These are phyloP conservation scores for Leucophora obtusa DNA, from an alignment of 2,888 invertebrate genomes.

Conservation along the genomic window DNA sequence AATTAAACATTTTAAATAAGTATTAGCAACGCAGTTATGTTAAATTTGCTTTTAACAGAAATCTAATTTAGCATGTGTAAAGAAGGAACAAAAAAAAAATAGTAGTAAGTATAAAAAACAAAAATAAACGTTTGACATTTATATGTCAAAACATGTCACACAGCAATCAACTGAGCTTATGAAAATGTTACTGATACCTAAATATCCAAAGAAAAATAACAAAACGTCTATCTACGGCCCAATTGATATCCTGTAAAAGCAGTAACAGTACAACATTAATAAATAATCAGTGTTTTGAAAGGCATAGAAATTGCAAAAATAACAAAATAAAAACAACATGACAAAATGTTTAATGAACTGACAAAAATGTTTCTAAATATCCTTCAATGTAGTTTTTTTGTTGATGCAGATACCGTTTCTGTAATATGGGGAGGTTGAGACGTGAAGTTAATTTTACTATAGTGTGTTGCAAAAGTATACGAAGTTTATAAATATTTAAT, in stretches of 20 bases:
- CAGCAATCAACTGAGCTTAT: constrained; percentile 42
- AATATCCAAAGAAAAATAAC: constrained; percentile 25
- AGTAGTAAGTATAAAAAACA: neutral
- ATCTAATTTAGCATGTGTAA: too few species aligned
- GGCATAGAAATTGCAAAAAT: constrained; percentile 16
- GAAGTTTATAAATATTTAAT: too few species aligned
- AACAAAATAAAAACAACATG: constrained; percentile 34
- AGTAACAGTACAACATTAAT: neutral
- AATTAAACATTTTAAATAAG: too few species aligned
- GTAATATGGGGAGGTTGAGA: constrained; percentile 1
- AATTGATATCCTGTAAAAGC: constrained; percentile 38
- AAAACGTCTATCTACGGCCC: constrained; percentile 22
- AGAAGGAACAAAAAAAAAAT: too few species aligned
- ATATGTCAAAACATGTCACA: constrained; percentile 52
- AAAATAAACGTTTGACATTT: constrained; percentile 44
- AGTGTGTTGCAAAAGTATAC: too few species aligned
- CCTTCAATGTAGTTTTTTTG: constrained; percentile 16
- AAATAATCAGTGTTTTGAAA: constrained; percentile 52
- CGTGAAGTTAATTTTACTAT: too few species aligned
- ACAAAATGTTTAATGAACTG: constrained; percentile 61
- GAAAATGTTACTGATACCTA: constrained; percentile 43
- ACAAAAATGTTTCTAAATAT: constrained; percentile 53
- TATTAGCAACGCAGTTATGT: too few species aligned
- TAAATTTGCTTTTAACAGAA: too few species aligned
- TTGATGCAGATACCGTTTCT: constrained; percentile 10